A percentile compares a stretch with the other conserved stretches of the same genome.
Conservation (phyloP, 2,113 vertebrate genomes). For the Epinephelus cyanopodus region DNA sequence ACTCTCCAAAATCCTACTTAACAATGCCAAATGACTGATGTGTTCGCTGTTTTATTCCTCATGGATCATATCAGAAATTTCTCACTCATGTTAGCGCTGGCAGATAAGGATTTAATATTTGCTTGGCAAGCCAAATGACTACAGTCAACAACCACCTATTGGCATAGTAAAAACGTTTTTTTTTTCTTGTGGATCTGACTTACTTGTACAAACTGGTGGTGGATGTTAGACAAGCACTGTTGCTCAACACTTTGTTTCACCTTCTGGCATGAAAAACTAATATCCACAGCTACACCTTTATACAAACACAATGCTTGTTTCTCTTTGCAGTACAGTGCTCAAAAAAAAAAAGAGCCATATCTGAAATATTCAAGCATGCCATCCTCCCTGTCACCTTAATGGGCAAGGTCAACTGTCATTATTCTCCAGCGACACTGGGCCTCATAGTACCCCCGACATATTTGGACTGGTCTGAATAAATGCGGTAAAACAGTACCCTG, state of each 20-base stretch:
- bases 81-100: conserved; percentile 56
- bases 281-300: conserved; percentile 6
- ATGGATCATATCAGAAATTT: conserved; percentile 56
- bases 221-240: conserved; percentile 13
- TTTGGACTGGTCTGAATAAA: conserved; percentile 49
- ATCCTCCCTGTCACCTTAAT: conserved; percentile 28
- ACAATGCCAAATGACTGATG: conserved; percentile 62
- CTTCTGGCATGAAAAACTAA: conserved; percentile 1
- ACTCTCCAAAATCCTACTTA: conserved; percentile 44
- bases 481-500: conserved; percentile 22
- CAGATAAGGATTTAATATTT: conserved; percentile 65
- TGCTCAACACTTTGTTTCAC: conserved; percentile 27
- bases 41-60: conserved; percentile 53
- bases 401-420: conserved; percentile 34
- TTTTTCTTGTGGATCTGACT: conserved; percentile 13
- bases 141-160: conserved; percentile 28
- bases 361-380: conserved; percentile 13
- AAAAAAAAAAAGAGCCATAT: not conserved
- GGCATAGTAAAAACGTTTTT: conserved; percentile 8
- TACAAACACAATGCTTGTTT: not conserved
- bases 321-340: not conserved
- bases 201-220: conserved; percentile 7
- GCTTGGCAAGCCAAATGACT: conserved; percentile 40
- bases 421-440: conserved; percentile 38
- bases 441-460: conserved; percentile 27